These are phyloP conservation scores for Conus canariensis DNA, from an alignment of 2,888 invertebrate genomes.

Conservation along the genomic window DNA sequence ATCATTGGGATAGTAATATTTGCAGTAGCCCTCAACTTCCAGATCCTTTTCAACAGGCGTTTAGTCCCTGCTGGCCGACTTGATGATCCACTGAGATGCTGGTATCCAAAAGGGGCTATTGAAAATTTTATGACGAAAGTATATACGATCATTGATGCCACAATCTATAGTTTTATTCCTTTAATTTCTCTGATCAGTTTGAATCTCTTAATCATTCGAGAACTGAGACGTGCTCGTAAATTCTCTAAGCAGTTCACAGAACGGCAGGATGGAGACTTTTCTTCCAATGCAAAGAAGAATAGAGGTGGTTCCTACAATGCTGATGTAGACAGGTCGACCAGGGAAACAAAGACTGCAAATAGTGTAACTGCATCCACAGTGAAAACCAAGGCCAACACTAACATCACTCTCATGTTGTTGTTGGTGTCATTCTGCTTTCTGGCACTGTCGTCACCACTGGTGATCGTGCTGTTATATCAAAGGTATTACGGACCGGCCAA, in stretches of 20 bases:
- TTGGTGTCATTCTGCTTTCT: constrained; percentile 50
- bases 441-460: constrained; percentile 47
- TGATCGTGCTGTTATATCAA: constrained; percentile 40
- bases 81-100: neutral
- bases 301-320: too few species aligned
- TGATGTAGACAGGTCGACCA: neutral
- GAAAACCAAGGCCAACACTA: constrained; percentile 6
- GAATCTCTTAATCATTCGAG: constrained; percentile 47
- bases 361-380: too few species aligned
- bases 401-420: constrained; percentile 49
- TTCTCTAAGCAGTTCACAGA: neutral
- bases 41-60: constrained; percentile 46
- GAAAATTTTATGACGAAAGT: constrained; percentile 43
- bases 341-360: too few species aligned
- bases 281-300: too few species aligned
- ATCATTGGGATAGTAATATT: constrained; percentile 28
- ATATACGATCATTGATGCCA: constrained; percentile 50
- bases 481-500: constrained; percentile 37
- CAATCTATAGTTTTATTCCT: constrained; percentile 51
- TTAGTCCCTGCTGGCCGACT: neutral
- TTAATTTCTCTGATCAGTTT: constrained; percentile 41
- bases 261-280: too few species aligned
- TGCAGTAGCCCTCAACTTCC: constrained; percentile 43
- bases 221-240: constrained; percentile 34
- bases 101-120: constrained; percentile 22